Base-by-base conservation (phyloP, 2,888 invertebrate genomes). In the Erynnis tages region DNA sequence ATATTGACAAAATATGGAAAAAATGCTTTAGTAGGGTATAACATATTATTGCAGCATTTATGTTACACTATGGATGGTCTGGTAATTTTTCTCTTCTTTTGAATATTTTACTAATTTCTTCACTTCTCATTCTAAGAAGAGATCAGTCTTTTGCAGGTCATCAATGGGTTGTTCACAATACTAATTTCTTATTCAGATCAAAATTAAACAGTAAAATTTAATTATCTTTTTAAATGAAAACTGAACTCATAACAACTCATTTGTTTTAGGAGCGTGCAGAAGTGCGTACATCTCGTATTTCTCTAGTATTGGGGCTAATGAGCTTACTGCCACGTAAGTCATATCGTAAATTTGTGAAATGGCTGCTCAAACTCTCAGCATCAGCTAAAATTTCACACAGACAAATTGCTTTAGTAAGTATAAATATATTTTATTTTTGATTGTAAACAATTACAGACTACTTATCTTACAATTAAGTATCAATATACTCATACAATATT, bases 221-320 rank as follows among this genome's bases (percentile, higher is more conserved):
- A n/a, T n/a, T n/a, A n/a, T n/a, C n/a, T n/a, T n/a, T n/a, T n/a
- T n/a, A n/a, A n/a, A 16, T 34, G 1, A 13, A 1, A 13, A 29
- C 4, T 29, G 10, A n/a, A 10, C 1, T n/a, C 2, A 10, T 10
- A 10, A 10, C 29, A 10, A 29, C 10, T 34, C n/a, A n/a, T 34
- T 34, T 40, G 17, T 67, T 69, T 34, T 56, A 90, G 90, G 90
- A 89, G 59, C 74, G 81, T 3, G 74, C 76, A 3, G 90, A 90
- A 54, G 76, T 79, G 1, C 76, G 90, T 1, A 57, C 63, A 1
- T 71, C 77, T 1, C 77, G 90, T 1, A 82, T 85, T 0, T 70
- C 75, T 1, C 63, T 89, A 38, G 76, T 90, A 0, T 61, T 76
- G 1, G 86, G 88, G 0, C 56, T 89, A n/a, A 86, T 90, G 83